Conservation (phyloP, 2,797 vertebrate genomes). For the Urophycis tenuis region DNA sequence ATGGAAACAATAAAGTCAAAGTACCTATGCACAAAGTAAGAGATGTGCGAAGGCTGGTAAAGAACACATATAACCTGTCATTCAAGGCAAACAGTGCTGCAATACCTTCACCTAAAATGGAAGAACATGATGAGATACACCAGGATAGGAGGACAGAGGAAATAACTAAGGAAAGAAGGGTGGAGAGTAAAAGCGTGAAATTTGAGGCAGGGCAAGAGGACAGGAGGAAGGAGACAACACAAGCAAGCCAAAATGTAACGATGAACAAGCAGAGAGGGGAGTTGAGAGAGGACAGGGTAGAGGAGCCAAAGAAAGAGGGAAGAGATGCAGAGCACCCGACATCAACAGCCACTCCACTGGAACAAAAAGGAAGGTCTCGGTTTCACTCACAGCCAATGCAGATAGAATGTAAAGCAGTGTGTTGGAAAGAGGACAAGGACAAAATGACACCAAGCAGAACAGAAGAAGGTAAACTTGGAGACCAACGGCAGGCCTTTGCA, state of each 20-base stretch:
- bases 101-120: slow-evolving; percentile 31
- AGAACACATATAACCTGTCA: slow-evolving; percentile 81
- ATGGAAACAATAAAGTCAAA: slow-evolving; percentile 57
- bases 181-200: slow-evolving; percentile 20
- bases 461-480: slow-evolving; percentile 24
- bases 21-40: slow-evolving; percentile 76
- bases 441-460: slow-evolving; percentile 31
- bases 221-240: slow-evolving; percentile 18
- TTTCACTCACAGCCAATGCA: slow-evolving; percentile 61
- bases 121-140: slow-evolving; percentile 18
- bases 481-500: slow-evolving; percentile 33
- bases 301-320: slow-evolving; percentile 26
- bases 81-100: slow-evolving; percentile 61
- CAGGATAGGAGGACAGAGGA: neutral
- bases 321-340: slow-evolving; percentile 28
- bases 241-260: slow-evolving; percentile 18
- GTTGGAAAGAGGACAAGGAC: slow-evolving; percentile 65
- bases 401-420: slow-evolving; percentile 74
- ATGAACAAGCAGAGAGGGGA: slow-evolving; percentile 29
- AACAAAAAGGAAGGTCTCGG: slow-evolving; percentile 47
- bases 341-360: slow-evolving; percentile 19
- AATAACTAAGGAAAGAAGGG: slow-evolving; percentile 19
- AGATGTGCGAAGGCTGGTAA: slow-evolving; percentile 84
- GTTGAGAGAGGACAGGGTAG: slow-evolving; percentile 15
- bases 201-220: slow-evolving; percentile 6